Evolutionary conservation across 2,888 invertebrate species (phyloP), one percentile per base, ranked within the genome.

Genomic region (Lycophotia porphyrea): DNA sequence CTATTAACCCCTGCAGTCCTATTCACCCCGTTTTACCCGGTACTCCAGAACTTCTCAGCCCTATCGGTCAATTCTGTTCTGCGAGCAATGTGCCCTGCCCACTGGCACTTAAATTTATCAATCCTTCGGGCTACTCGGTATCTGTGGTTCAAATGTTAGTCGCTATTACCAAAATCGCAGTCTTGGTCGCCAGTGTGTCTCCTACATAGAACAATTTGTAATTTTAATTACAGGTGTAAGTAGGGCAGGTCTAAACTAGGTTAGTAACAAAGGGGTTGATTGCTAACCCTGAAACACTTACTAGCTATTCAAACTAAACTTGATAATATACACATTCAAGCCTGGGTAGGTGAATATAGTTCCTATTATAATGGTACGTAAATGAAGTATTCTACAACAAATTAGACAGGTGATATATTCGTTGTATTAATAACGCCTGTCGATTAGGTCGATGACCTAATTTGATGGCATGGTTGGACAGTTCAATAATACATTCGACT

Each of bases 191-290:
- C 15, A 60, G 42, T 61, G 34, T 1, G 39, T 8, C n/a, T 39
- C 58, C 44, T 66, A 82, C 55, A 70, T 81, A 70, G 78, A 79
- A 86, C 87, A 90, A 89, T 89, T 90, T 89, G 89, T 90, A 85
- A 90, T 88, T 89, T 84, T 89, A 90, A 89, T 90, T 78, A 83
- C 79, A 80, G 81, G 75, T 88, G 80, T 78, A 84, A 84, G 73
- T 86, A 81, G 85, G 61, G 24, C 68, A 69, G 15, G 8, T 65
- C 42, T 69, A 89, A 90, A 90, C 87, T 85, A 73, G 87, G 90
- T 87, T 88, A 88, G 78, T 31, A 36, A 82, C 74, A 70, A 82
- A 82, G 83, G 74, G 85, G 84, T 87, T 82, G 81, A 72, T 71
- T 81, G n/a, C 65, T 80, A 83, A 70, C 87, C 86, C 85, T 87